phyloP scores from a whole-genome alignment of 1,140 invertebrate genomes.

The Hirudo medicinalis region DNA sequence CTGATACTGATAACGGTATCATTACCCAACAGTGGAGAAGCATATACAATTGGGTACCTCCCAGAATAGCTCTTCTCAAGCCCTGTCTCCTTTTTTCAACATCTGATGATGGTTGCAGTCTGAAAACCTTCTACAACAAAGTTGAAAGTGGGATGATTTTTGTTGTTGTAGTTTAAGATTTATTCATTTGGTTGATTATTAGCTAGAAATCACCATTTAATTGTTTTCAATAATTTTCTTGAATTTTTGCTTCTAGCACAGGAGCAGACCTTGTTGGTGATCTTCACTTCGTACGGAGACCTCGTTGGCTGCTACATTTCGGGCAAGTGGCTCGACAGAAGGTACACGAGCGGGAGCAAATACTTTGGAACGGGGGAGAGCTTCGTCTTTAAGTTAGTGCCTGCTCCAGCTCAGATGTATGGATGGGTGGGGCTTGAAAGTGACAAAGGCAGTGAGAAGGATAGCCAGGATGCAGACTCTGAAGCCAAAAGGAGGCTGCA shows the following conservation, averaged over 20 bases:
- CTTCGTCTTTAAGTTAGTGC: background rate
- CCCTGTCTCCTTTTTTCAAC: background rate
- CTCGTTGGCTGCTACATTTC: background rate
- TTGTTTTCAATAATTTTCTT: too few relatives aligned
- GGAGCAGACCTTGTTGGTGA: slow-evolving; percentile 5
- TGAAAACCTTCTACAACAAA: slow-evolving; percentile 4
- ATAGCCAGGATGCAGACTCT: background rate
- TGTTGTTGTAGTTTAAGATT: too few relatives aligned
- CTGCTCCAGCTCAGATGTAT: background rate
- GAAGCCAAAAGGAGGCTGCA: background rate
- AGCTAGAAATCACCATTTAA: too few relatives aligned
- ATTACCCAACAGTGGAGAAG: background rate
- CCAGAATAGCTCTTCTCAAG: background rate
- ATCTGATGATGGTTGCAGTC: background rate
- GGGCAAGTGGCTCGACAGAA: background rate
- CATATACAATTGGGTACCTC: background rate
- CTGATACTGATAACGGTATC: too few relatives aligned
- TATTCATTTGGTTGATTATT: too few relatives aligned
- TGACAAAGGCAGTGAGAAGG: background rate
- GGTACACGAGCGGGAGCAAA: background rate
- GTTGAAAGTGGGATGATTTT: background rate
- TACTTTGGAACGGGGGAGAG: slow-evolving; percentile 3
- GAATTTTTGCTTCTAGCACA: background rate
- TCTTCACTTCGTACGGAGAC: background rate
- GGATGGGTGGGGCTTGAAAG: background rate